Percentiles rank a stretch among this genome's conserved stretches.
Conservation (phyloP, 2,888 invertebrate species). For the Synergus umbraculus region DNA sequence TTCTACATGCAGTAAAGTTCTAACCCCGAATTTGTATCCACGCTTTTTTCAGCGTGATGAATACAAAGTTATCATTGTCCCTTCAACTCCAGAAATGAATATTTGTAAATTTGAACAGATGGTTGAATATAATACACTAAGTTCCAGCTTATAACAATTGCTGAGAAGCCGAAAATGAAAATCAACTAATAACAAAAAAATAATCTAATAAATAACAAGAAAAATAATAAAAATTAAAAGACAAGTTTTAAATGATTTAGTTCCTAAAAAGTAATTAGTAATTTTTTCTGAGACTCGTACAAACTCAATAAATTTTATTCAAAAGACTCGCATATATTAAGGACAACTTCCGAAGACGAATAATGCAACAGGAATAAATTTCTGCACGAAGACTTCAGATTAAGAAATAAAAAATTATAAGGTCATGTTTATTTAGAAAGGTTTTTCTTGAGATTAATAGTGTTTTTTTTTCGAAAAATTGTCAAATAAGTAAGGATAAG, state of each 20-base stretch:
- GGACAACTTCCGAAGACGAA: background rate
- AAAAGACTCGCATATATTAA: background rate
- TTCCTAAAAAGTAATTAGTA: background rate
- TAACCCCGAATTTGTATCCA: background rate
- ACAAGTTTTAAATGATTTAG: too few relatives aligned
- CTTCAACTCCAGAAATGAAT: too few relatives aligned
- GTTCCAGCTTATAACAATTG: too few relatives aligned
- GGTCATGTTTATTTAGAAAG: background rate
- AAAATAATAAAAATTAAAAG: too few relatives aligned
- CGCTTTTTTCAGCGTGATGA: background rate
- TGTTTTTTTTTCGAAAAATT: background rate
- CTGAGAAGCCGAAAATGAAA: too few relatives aligned
- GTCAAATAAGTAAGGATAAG: too few relatives aligned
- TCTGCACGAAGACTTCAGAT: background rate
- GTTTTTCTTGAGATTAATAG: too few relatives aligned
- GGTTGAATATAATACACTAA: too few relatives aligned
- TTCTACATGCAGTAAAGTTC: background rate
- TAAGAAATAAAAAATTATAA: background rate
- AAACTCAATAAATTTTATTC: conserved; percentile 6
- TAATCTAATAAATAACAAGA: too few relatives aligned
- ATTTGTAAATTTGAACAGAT: too few relatives aligned
- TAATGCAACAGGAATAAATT: background rate
- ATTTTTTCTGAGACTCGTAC: background rate
- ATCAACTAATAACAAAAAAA: too few relatives aligned
- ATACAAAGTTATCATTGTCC: too few relatives aligned